These are phyloP conservation scores for Hymenopus coronatus DNA, from an alignment of 2,888 invertebrate species.

Conservation along the genomic window DNA sequence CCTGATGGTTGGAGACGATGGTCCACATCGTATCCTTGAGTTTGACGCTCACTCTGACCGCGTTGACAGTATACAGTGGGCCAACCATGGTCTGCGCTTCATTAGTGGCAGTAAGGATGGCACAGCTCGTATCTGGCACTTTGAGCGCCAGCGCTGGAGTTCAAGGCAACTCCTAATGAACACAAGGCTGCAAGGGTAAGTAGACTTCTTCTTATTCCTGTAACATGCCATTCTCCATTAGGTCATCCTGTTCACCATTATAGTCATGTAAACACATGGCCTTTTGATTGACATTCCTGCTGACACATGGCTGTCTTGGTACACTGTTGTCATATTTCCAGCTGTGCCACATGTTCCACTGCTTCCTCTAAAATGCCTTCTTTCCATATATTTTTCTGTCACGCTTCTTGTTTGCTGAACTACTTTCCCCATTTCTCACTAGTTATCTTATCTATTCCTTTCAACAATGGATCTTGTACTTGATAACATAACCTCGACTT, in stretches of 20 bases:
- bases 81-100: slow-evolving; percentile 81
- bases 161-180: slow-evolving; percentile 71
- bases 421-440: too few species aligned
- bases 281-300: too few species aligned
- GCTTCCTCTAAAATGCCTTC: too few species aligned
- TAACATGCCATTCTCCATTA: not conserved
- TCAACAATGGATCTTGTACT: too few species aligned
- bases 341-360: too few species aligned
- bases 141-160: slow-evolving; percentile 87
- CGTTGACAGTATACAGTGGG: slow-evolving; percentile 96
- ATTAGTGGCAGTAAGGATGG: slow-evolving; percentile 96
- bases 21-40: slow-evolving; percentile 64
- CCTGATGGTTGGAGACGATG: slow-evolving; percentile 48
- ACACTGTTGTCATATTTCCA: too few species aligned
- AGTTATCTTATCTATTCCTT: too few species aligned
- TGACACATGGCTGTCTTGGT: too few species aligned
- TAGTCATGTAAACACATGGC: too few species aligned
- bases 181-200: slow-evolving; percentile 57
- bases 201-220: not conserved
- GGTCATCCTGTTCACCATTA: not conserved
- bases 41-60: slow-evolving; percentile 82
- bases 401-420: too few species aligned
- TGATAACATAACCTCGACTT: too few species aligned
- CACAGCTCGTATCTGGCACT: slow-evolving; percentile 88
- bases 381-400: too few species aligned